Conservation (phyloP, 2,113 vertebrate genomes). For the Corydoras maculifer region DNA sequence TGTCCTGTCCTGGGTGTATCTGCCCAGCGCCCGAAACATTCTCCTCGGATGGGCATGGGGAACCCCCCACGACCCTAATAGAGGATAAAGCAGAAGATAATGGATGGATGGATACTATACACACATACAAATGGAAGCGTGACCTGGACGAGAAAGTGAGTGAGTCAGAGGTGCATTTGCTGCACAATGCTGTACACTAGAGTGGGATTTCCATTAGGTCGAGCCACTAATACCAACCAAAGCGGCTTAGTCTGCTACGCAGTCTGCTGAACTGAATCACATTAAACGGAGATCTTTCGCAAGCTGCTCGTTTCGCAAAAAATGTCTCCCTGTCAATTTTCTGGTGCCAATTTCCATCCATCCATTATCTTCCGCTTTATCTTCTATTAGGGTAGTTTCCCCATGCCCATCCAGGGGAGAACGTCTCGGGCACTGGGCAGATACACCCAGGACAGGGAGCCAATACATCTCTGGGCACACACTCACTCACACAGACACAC, state of each 20-base stretch:
- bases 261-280: conserved; percentile 7
- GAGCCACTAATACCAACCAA: conserved; percentile 27
- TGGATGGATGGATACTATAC: conserved; percentile 6
- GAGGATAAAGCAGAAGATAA: too few relatives aligned
- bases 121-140: conserved; percentile 7
- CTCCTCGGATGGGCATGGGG: too few relatives aligned
- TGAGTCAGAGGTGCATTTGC: conserved; percentile 2
- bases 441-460: too few relatives aligned
- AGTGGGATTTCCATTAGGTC: conserved; percentile 30
- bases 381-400: background rate
- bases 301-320: conserved; percentile 12
- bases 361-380: too few relatives aligned
- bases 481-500: too few relatives aligned
- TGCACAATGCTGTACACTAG: conserved; percentile 1
- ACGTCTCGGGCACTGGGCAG: too few relatives aligned
- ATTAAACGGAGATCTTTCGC: conserved; percentile 21
- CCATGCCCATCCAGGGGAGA: background rate
- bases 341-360: background rate
- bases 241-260: conserved; percentile 34
- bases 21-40: too few relatives aligned
- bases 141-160: too few relatives aligned
- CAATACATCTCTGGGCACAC: too few relatives aligned
- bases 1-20: too few relatives aligned
- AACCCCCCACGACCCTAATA: too few relatives aligned
- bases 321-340: conserved; percentile 8